Conservation (phyloP, 2,888 invertebrate genomes). For the Agriopis leucophaearia region DNA sequence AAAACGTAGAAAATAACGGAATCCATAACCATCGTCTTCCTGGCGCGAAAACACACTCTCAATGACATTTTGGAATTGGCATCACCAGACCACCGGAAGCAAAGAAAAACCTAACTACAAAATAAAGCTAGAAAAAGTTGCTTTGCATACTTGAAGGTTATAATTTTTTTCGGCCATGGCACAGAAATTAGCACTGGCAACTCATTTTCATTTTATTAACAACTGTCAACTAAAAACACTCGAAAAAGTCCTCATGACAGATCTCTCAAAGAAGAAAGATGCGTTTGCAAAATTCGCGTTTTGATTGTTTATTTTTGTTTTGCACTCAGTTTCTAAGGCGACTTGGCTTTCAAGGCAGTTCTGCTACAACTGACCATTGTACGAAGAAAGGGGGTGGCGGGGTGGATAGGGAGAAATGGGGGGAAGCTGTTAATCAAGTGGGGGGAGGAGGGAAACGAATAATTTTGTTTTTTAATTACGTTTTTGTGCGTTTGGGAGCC, state of each 20-base stretch:
- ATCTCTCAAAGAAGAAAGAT: neutral
- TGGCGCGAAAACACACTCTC: conserved; percentile 75
- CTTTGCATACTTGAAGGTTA: conserved; percentile 64
- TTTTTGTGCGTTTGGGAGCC: conserved; percentile 70
- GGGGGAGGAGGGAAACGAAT: conserved; percentile 58
- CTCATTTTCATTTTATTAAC: neutral
- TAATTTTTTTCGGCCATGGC: conserved; percentile 64
- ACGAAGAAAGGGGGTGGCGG: conserved; percentile 72
- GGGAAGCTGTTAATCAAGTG: conserved; percentile 73
- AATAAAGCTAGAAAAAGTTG: conserved; percentile 44
- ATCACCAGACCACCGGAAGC: conserved; percentile 12
- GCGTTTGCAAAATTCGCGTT: conserved; percentile 38
- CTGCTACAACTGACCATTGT: conserved; percentile 80
- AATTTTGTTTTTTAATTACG: conserved; percentile 84
- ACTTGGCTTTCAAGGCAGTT: conserved; percentile 76
- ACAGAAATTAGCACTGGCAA: conserved; percentile 52
- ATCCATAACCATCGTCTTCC: conserved; percentile 72
- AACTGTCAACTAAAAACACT: neutral
- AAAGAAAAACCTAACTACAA: conserved; percentile 7
- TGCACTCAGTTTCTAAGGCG: conserved; percentile 81
- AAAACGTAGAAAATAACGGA: conserved; percentile 76
- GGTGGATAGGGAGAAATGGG: conserved; percentile 50
- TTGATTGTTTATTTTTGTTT: conserved; percentile 83
- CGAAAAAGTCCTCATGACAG: neutral
- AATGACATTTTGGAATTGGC: conserved; percentile 68